Conservation (phyloP, 2,888 invertebrate species). For the Omphaloscelis lunosa region DNA sequence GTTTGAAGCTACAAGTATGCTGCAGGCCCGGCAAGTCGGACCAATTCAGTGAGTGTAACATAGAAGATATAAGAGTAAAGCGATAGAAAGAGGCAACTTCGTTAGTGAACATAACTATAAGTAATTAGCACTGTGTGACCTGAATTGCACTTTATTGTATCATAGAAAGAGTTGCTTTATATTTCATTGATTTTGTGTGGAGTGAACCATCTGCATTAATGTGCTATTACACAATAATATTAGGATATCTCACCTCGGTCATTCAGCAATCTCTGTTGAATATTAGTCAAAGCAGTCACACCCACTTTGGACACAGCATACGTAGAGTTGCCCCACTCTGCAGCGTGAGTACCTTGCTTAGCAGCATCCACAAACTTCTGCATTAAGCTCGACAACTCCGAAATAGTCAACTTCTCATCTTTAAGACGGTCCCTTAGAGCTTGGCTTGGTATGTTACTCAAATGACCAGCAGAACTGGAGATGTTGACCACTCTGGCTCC, state of each 20-base stretch:
- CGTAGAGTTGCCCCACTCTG: slow-evolving; percentile 91
- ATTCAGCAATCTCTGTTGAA: slow-evolving; percentile 91
- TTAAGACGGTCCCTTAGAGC: slow-evolving; percentile 88
- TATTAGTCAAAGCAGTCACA: slow-evolving; percentile 92
- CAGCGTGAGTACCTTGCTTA: slow-evolving; percentile 79
- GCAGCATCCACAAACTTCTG: slow-evolving; percentile 92
- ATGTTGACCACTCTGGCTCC: slow-evolving; percentile 94
- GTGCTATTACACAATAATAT: not conserved
- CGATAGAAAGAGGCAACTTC: too few relatives aligned
- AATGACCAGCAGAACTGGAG: slow-evolving; percentile 92
- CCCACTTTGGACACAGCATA: slow-evolving; percentile 94
- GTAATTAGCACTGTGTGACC: too few relatives aligned
- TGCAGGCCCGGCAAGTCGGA: too few relatives aligned
- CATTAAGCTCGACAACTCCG: slow-evolving; percentile 91
- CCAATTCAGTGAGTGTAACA: too few relatives aligned
- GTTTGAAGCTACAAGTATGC: too few relatives aligned
- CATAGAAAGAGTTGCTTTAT: too few relatives aligned
- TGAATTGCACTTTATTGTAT: too few relatives aligned
- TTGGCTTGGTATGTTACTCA: slow-evolving; percentile 90
- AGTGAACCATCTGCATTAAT: too few relatives aligned
- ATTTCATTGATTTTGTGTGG: too few relatives aligned
- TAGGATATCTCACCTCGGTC: slow-evolving; percentile 74
- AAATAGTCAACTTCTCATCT: slow-evolving; percentile 89
- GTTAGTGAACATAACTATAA: too few relatives aligned
- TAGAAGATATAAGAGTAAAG: too few relatives aligned